Evolutionary conservation across 1,140 invertebrate species (phyloP).

Genomic region (Lethocerus indicus): DNA sequence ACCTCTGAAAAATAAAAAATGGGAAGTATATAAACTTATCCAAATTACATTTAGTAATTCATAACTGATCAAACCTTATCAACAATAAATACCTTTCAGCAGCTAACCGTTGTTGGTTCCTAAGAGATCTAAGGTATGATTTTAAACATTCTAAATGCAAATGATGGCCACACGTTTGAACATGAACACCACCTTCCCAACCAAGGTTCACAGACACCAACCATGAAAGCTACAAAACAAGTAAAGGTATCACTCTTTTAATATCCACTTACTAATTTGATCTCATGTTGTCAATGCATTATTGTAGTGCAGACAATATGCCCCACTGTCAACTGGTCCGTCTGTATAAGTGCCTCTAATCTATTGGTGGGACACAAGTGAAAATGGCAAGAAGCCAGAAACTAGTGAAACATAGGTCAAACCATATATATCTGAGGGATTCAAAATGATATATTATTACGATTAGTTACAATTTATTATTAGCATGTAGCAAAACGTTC

Average conservation of each 20-base stretch:
- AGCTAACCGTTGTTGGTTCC: conserved; percentile 44
- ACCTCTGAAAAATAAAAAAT: conserved; percentile 32
- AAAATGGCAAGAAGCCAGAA: too few relatives aligned
- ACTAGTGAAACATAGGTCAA: too few relatives aligned
- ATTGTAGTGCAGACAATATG: too few relatives aligned
- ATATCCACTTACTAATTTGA: too few relatives aligned
- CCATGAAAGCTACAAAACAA: conserved; percentile 48
- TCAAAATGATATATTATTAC: too few relatives aligned
- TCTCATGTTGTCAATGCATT: too few relatives aligned
- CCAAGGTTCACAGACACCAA: conserved; percentile 70
- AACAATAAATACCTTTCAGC: conserved; percentile 31
- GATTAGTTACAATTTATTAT: too few relatives aligned
- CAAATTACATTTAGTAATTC: background rate
- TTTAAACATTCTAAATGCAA: conserved; percentile 84
- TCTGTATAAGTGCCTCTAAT: too few relatives aligned
- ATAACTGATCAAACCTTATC: background rate
- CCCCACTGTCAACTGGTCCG: too few relatives aligned
- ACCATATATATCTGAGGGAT: too few relatives aligned
- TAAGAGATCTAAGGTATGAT: conserved; percentile 69
- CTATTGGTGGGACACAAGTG: too few relatives aligned
- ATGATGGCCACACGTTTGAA: conserved; percentile 93
- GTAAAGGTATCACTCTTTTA: background rate
- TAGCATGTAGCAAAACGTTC: too few relatives aligned
- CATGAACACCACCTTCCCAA: conserved; percentile 84
- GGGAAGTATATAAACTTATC: background rate